These are phyloP conservation scores for Caenorhabditis virilis DNA, from an alignment of 2,888 invertebrate species.

Conservation along the genomic window DNA sequence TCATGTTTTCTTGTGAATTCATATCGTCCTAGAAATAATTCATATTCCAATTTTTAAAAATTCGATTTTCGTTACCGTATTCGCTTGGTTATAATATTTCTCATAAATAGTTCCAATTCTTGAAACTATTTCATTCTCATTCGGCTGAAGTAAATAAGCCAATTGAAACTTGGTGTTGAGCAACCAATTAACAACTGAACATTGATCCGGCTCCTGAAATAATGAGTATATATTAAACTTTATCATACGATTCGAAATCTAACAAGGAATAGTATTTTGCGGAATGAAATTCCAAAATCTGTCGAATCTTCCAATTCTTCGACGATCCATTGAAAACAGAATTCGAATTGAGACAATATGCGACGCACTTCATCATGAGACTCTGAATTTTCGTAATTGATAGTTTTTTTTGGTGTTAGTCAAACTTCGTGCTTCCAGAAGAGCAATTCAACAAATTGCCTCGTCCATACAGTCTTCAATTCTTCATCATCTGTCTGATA, in stretches of 20 bases:
- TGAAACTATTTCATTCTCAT: not conserved
- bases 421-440: constrained; percentile 13
- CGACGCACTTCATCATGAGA: not conserved
- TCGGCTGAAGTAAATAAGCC: not conserved
- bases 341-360: constrained; percentile 23
- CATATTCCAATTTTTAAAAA: not conserved
- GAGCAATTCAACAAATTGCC: constrained; percentile 4
- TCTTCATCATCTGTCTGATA: constrained; percentile 4
- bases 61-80: no score
- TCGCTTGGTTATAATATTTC: no score
- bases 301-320: constrained; percentile 11
- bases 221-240: not conserved
- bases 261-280: constrained; percentile 1
- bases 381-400: not conserved
- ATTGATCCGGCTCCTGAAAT: constrained; percentile 11
- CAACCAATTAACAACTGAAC: constrained; percentile 25
- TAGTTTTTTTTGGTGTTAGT: not conserved
- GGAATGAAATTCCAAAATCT: constrained; percentile 4
- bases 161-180: constrained; percentile 13
- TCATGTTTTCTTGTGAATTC: not conserved
- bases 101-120: constrained; percentile 1
- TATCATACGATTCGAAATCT: not conserved
- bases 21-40: not conserved
- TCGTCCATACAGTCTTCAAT: constrained; percentile 18
- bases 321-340: constrained; percentile 6